phyloP scores from a whole-genome alignment of 2,888 invertebrate genomes.

The Drosophila austrosaltans region DNA sequence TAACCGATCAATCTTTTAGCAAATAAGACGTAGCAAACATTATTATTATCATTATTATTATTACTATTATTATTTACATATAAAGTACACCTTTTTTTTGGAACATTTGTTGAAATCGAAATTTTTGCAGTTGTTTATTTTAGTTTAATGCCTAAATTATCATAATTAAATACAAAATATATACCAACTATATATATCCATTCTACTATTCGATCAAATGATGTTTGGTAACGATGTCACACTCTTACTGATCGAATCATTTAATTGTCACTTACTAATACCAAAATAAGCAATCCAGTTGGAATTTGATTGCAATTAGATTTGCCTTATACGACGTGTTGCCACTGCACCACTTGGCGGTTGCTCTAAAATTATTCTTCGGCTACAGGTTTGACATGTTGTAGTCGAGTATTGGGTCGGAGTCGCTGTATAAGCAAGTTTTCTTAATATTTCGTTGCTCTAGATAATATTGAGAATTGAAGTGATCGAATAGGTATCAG shows the following conservation, averaged over 20 bases:
- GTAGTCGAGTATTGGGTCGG: background rate
- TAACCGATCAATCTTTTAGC: constrained; percentile 29
- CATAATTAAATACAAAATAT: constrained; percentile 60
- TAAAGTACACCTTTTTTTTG: constrained; percentile 36
- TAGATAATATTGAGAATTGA: background rate
- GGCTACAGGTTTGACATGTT: background rate
- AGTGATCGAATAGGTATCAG: too few relatives aligned
- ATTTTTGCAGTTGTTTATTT: constrained; percentile 54
- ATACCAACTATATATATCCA: background rate
- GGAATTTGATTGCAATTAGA: too few relatives aligned
- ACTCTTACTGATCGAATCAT: background rate
- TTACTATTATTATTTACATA: constrained; percentile 15
- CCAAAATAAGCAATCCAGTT: too few relatives aligned
- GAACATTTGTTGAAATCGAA: constrained; percentile 63
- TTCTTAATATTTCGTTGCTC: background rate
- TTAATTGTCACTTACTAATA: background rate
- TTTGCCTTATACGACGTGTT: too few relatives aligned
- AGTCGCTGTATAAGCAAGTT: background rate
- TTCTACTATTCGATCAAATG: too few relatives aligned
- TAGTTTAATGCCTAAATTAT: constrained; percentile 58
- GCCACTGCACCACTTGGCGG: too few relatives aligned
- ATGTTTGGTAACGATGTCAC: background rate
- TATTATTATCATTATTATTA: constrained; percentile 22
- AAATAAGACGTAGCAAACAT: constrained; percentile 41
- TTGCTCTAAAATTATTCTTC: too few relatives aligned